phyloP scores from a whole-genome alignment of 92 coral and sea anemone species.

The Paramuricea clavata region DNA sequence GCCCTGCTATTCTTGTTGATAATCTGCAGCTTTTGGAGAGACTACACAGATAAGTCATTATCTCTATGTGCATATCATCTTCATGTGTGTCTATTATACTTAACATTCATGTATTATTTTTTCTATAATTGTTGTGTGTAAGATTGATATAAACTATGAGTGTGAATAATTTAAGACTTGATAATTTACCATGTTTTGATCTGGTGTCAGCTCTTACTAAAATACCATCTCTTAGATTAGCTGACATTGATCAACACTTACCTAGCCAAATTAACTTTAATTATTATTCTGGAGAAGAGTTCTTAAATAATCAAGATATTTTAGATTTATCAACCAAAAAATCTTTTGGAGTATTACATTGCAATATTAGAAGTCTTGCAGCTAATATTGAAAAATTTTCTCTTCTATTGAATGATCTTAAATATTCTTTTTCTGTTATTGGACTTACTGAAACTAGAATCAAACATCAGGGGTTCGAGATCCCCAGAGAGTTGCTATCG shows the following conservation, averaged over 20 bases:
- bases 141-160: neutral
- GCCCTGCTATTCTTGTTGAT: neutral
- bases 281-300: constrained; percentile 62
- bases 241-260: constrained; percentile 60
- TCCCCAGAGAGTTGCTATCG: no score
- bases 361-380: constrained; percentile 34
- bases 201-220: constrained; percentile 51
- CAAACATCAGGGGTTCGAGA: neutral
- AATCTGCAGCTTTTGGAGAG: neutral
- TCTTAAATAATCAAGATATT: constrained; percentile 50
- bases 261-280: constrained; percentile 64
- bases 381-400: neutral
- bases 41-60: neutral
- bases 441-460: neutral
- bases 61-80: no score
- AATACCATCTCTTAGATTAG: constrained; percentile 50
- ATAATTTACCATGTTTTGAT: constrained; percentile 59
- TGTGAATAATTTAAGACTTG: constrained; percentile 25
- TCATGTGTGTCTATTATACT: no score
- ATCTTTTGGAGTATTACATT: constrained; percentile 43
- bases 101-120: neutral
- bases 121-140: neutral
- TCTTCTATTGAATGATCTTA: neutral
- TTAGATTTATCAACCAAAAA: neutral
- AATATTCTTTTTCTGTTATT: neutral